Evolutionary conservation across 2,888 invertebrate species (phyloP).

Genomic region (Ochropacha duplaris): DNA sequence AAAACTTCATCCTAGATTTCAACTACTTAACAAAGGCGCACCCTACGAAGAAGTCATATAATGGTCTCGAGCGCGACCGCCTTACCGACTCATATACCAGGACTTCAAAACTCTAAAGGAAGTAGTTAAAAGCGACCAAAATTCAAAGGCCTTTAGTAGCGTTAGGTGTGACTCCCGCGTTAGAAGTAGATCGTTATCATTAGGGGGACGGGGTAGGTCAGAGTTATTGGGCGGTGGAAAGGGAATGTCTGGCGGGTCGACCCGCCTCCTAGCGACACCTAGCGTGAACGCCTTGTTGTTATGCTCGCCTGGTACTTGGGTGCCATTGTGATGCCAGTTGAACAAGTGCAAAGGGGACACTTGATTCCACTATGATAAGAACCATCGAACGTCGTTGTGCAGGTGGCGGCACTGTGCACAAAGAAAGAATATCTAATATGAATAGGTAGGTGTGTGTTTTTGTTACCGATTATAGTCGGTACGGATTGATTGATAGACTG

Average conservation of each 20-base stretch:
- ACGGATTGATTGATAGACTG: slow-evolving; percentile 11
- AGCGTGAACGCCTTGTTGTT: slow-evolving; percentile 72
- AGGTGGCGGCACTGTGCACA: background rate
- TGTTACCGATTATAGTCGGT: background rate
- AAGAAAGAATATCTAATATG: too few relatives aligned
- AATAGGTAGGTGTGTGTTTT: too few relatives aligned
- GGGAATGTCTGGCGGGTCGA: slow-evolving; percentile 73
- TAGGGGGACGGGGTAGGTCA: slow-evolving; percentile 64
- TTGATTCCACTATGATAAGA: background rate
- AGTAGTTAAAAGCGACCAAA: slow-evolving; percentile 47
- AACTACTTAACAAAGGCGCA: background rate
- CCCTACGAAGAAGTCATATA: background rate
- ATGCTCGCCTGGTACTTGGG: slow-evolving; percentile 72
- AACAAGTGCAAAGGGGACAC: background rate
- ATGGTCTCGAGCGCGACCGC: slow-evolving; percentile 39
- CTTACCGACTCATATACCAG: slow-evolving; percentile 60
- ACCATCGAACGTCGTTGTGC: background rate
- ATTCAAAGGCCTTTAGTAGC: slow-evolving; percentile 46
- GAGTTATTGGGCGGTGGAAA: slow-evolving; percentile 67
- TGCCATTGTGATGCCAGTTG: slow-evolving; percentile 54
- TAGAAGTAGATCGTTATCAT: slow-evolving; percentile 35
- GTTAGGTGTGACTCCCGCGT: slow-evolving; percentile 43
- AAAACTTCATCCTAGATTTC: too few relatives aligned
- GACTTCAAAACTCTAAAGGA: slow-evolving; percentile 55
- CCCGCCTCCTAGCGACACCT: slow-evolving; percentile 73